A percentile compares a stretch with the other conserved stretches of the same genome.
These are phyloP conservation scores for Dendrophyllia cribrosa DNA, from an alignment of 64 coral and sea anemone species.

Conservation along the genomic window DNA sequence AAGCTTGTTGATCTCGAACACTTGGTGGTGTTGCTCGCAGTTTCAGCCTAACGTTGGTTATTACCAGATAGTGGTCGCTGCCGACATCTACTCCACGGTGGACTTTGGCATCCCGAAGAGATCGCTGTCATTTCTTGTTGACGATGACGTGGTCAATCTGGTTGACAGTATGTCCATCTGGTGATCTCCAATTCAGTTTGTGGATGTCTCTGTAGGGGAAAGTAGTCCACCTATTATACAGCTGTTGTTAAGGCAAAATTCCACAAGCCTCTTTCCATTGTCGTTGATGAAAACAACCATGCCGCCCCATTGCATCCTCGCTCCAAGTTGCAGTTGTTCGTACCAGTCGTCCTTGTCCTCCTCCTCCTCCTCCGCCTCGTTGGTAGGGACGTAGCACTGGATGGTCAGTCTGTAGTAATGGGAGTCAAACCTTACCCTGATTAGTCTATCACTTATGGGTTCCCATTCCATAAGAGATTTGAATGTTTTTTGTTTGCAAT, in stretches of 20 bases:
- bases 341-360: no score
- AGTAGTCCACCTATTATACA: not conserved
- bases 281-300: not conserved
- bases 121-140: no score
- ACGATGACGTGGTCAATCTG: slow-evolving; percentile 12
- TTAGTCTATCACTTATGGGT: no score
- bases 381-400: slow-evolving; percentile 35
- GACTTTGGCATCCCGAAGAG: no score
- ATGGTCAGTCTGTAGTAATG: not conserved
- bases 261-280: not conserved
- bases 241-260: not conserved
- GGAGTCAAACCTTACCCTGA: no score
- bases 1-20: not conserved
- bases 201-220: slow-evolving; percentile 15
- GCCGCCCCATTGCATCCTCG: not conserved
- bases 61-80: slow-evolving; percentile 26
- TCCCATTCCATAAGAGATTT: no score
- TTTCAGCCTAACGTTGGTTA: slow-evolving; percentile 19
- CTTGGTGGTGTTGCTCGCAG: not conserved
- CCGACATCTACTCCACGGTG: slow-evolving; percentile 12
- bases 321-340: not conserved
- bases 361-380: not conserved
- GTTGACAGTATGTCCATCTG: slow-evolving; percentile 1
- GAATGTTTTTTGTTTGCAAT: no score
- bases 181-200: slow-evolving; percentile 16